Evolutionary conservation across 2,113 vertebrate genomes (phyloP).

Genomic region (Hepsetus odoe): DNA sequence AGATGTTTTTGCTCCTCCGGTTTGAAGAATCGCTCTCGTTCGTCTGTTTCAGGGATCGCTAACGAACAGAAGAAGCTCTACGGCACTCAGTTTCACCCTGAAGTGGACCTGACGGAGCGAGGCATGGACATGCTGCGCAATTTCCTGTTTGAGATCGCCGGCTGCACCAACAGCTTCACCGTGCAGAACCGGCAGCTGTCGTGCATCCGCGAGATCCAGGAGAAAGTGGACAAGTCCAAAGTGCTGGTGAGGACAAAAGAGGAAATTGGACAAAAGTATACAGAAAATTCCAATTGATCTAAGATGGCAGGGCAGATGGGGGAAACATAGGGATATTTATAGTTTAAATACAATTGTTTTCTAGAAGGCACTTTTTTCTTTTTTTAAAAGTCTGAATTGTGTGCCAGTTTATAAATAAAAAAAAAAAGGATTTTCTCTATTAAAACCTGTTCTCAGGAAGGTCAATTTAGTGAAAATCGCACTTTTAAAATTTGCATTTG

Average conservation of each 20-base stretch:
- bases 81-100: constrained; percentile 95
- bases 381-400: no score
- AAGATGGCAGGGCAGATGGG: neutral
- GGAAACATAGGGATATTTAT: neutral
- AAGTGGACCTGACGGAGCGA: constrained; percentile 94
- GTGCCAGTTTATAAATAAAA: no score
- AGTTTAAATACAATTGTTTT: no score
- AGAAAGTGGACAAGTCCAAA: constrained; percentile 91
- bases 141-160: constrained; percentile 94
- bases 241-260: constrained; percentile 85
- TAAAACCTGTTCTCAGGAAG: no score
- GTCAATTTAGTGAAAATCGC: no score
- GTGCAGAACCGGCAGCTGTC: constrained; percentile 88
- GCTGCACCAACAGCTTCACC: constrained; percentile 91
- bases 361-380: no score
- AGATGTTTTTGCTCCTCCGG: no score
- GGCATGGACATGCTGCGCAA: constrained; percentile 94
- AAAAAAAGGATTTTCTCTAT: no score
- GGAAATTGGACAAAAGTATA: neutral
- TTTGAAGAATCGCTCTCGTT: neutral
- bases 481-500: no score
- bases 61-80: constrained; percentile 98
- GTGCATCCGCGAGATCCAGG: constrained; percentile 89
- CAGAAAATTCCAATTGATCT: neutral
- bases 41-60: constrained; percentile 83